Conservation (phyloP, 2,888 invertebrate genomes). For the Ochropleura leucogaster region DNA sequence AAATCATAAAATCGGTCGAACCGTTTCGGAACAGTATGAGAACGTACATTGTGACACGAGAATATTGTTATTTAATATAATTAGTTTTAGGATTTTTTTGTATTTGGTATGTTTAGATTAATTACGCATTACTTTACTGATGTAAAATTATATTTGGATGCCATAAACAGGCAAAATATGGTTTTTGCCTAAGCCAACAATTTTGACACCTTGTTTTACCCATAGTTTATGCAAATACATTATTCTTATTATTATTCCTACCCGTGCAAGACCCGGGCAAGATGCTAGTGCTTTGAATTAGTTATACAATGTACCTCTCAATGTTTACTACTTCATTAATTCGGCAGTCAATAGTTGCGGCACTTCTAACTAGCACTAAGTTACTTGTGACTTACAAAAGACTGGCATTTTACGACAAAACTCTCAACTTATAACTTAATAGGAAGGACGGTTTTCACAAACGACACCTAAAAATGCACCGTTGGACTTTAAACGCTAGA, state of each 20-base stretch:
- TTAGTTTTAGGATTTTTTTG: too few species aligned
- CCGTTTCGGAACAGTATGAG: too few species aligned
- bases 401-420: slow-evolving; percentile 43
- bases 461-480: not conserved
- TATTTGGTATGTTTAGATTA: too few species aligned
- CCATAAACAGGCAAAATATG: too few species aligned
- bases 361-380: slow-evolving; percentile 38
- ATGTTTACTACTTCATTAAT: slow-evolving; percentile 53
- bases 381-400: slow-evolving; percentile 44
- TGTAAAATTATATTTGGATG: too few species aligned
- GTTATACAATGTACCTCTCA: slow-evolving; percentile 21
- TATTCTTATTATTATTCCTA: not conserved
- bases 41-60: too few species aligned
- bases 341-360: slow-evolving; percentile 29
- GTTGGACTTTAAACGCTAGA: not conserved
- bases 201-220: too few species aligned
- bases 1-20: too few species aligned
- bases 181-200: too few species aligned
- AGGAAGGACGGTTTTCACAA: not conserved
- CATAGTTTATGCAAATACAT: too few species aligned
- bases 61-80: too few species aligned
- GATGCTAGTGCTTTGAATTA: not conserved
- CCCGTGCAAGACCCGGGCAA: not conserved
- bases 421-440: slow-evolving; percentile 47
- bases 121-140: too few species aligned